These are phyloP conservation scores for Melanaphis sacchari DNA, from an alignment of 1,140 invertebrate genomes.

Conservation along the genomic window DNA sequence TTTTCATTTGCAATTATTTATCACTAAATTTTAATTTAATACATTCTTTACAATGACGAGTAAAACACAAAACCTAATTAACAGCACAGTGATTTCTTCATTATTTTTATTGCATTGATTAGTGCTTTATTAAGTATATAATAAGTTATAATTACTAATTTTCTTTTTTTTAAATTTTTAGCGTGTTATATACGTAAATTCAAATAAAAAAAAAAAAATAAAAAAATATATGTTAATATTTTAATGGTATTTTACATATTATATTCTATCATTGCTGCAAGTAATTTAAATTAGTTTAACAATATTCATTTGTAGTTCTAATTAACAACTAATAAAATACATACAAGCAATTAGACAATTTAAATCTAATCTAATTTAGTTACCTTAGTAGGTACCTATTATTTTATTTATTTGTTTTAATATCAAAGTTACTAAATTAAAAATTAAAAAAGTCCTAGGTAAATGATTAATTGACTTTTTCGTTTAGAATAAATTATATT, in stretches of 20 bases:
- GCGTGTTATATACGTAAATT: not conserved
- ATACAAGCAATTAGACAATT: too few relatives aligned
- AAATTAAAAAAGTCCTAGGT: not conserved
- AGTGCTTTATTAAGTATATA: too few relatives aligned
- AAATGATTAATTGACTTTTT: not conserved
- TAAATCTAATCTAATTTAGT: too few relatives aligned
- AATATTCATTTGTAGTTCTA: too few relatives aligned
- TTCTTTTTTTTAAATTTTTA: not conserved
- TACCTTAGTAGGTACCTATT: too few relatives aligned
- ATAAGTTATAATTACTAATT: too few relatives aligned
- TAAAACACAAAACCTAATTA: not conserved
- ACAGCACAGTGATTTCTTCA: not conserved
- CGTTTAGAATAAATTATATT: not conserved
- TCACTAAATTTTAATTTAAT: not conserved
- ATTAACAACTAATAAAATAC: too few relatives aligned
- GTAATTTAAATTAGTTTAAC: not conserved
- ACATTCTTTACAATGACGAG: not conserved
- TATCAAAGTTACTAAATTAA: not conserved
- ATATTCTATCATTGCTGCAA: not conserved
- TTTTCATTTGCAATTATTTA: not conserved
- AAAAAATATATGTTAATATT: not conserved
- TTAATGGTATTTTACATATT: not conserved
- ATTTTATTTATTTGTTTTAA: not conserved
- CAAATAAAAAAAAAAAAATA: not conserved
- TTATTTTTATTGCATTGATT: not conserved